These are phyloP conservation scores for Drosophila demipolita DNA, from an alignment of 2,888 invertebrate genomes.

Conservation along the genomic window DNA sequence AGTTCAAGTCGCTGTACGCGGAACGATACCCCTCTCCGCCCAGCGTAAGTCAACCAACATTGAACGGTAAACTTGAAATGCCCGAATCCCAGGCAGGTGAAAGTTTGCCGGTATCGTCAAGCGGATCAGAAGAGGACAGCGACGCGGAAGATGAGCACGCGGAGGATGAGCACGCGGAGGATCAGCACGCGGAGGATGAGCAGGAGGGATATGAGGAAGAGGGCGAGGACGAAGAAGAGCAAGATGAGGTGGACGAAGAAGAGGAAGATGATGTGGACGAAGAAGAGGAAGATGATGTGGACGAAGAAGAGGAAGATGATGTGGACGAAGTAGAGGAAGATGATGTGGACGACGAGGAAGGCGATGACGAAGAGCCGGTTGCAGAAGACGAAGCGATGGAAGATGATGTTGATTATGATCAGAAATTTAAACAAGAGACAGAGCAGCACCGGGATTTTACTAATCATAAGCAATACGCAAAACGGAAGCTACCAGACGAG, in stretches of 20 bases:
- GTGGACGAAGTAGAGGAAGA: not conserved
- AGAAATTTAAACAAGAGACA: not conserved
- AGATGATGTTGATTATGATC: constrained; percentile 17
- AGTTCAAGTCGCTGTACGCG: constrained; percentile 58
- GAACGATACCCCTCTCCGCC: constrained; percentile 5
- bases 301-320: not conserved
- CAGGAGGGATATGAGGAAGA: not conserved
- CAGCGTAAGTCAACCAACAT: not conserved
- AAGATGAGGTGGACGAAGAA: not conserved
- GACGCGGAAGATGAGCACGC: too few relatives aligned
- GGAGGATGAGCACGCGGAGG: not conserved
- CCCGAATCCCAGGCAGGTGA: not conserved
- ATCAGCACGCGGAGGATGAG: not conserved
- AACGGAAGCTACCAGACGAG: constrained; percentile 23
- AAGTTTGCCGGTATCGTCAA: not conserved
- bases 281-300: not conserved
- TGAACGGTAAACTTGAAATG: not conserved
- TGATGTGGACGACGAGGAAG: not conserved
- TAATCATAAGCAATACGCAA: not conserved
- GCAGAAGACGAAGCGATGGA: not conserved
- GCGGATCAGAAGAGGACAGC: not conserved
- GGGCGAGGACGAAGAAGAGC: not conserved
- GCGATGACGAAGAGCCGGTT: not conserved
- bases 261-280: not conserved
- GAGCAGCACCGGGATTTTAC: constrained; percentile 1